phyloP scores from a whole-genome alignment of 2,113 vertebrate species.

The Pampusana beccarii region DNA sequence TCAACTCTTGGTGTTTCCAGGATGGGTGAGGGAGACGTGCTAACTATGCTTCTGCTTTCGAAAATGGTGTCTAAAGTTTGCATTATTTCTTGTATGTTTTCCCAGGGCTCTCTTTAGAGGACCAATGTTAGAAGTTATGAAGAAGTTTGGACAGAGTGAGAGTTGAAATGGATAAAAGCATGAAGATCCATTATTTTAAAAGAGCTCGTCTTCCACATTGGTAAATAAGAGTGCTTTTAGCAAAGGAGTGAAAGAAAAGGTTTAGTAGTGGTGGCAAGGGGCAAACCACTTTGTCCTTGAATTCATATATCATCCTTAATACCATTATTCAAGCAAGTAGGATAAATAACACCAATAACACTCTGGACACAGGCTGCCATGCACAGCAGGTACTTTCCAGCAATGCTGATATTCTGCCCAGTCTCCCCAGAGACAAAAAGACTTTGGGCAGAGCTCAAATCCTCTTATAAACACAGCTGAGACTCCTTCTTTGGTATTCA shows the following conservation, averaged over 20 bases:
- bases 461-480: neutral
- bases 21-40: neutral
- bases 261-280: neutral
- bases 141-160: neutral
- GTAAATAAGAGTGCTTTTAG: neutral
- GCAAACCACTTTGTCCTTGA: slow-evolving; percentile 2
- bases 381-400: neutral
- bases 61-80: neutral
- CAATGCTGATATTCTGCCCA: neutral
- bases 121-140: neutral
- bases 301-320: slow-evolving; percentile 16
- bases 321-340: neutral
- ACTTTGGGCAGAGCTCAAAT: slow-evolving; percentile 1
- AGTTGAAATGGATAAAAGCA: neutral
- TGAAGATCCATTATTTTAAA: neutral
- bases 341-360: slow-evolving; percentile 38
- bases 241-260: neutral
- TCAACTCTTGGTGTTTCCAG: neutral
- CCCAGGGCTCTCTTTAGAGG: neutral
- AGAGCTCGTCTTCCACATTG: neutral
- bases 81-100: neutral
- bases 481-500: slow-evolving; percentile 18
- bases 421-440: neutral
- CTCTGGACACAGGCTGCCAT: slow-evolving; percentile 18
- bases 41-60: neutral